A percentile compares a stretch with the other conserved stretches of the same genome.
Evolutionary conservation across 1,140 invertebrate genomes (phyloP).

Genomic region (Brachionus rotundiformis): DNA sequence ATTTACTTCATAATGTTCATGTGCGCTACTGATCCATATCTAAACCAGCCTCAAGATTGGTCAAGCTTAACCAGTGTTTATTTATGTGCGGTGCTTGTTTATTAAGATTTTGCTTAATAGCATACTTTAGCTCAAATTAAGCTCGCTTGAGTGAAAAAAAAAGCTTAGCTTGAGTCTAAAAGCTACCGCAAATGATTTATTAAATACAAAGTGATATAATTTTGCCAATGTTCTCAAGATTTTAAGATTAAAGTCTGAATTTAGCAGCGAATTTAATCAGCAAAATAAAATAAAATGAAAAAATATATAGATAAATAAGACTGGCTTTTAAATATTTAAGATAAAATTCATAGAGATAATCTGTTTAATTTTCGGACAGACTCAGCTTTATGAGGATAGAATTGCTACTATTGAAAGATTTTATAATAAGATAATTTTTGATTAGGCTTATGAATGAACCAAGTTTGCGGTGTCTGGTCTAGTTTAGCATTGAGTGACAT

Average conservation of each 20-base stretch:
- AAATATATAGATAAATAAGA: constrained; percentile 11
- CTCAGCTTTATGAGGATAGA: not conserved
- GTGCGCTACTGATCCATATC: constrained; percentile 22
- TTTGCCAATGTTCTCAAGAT: not conserved
- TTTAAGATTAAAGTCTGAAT: constrained; percentile 1
- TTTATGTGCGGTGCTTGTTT: constrained; percentile 9
- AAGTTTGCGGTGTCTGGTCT: not conserved
- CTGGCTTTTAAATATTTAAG: constrained; percentile 9
- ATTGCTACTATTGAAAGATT: not conserved
- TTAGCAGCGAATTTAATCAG: not conserved
- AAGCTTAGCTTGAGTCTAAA: constrained; percentile 43
- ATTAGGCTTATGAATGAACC: not conserved
- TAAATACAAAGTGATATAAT: constrained; percentile 42
- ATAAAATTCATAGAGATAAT: constrained; percentile 16
- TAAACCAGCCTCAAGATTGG: not conserved
- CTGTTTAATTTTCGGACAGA: not conserved
- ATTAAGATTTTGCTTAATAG: not conserved
- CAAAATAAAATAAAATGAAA: not conserved
- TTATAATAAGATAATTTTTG: not conserved
- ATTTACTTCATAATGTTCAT: constrained; percentile 14
- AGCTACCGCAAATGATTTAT: constrained; percentile 39
- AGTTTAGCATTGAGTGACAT: not conserved
- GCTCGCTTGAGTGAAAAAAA: constrained; percentile 21
- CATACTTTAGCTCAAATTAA: not conserved
- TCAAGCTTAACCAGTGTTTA: constrained; percentile 11